Evolutionary conservation across 2,888 invertebrate genomes (phyloP).

Genomic region (Apamea crenata): DNA sequence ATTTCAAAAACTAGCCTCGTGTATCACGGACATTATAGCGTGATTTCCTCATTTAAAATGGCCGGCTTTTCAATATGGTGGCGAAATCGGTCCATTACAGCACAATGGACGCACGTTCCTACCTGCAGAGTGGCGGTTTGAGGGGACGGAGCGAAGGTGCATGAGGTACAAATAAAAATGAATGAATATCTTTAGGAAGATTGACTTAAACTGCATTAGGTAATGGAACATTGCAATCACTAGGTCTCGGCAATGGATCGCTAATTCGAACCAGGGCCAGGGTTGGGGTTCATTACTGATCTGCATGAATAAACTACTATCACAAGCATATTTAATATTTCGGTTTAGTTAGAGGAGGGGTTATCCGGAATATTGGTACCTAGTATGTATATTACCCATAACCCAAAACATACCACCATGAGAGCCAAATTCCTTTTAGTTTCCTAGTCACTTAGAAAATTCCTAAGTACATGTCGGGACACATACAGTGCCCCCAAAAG

Average conservation of each 20-base stretch:
- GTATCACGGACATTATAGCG: background rate
- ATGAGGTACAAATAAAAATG: background rate
- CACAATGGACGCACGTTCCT: constrained; percentile 45
- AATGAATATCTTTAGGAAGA: too few species aligned
- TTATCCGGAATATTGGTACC: background rate
- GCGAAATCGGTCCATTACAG: constrained; percentile 49
- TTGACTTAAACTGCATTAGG: background rate
- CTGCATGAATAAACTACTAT: background rate
- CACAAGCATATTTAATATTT: background rate
- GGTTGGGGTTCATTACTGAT: background rate
- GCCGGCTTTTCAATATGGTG: constrained; percentile 46
- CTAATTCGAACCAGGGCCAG: background rate
- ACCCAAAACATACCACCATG: background rate
- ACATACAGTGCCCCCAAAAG: too few species aligned
- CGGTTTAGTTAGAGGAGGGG: background rate
- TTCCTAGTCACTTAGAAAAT: background rate
- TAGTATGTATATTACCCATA: too few species aligned
- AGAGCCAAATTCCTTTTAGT: background rate
- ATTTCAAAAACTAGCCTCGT: background rate
- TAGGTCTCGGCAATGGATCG: background rate
- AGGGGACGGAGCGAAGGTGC: constrained; percentile 7
- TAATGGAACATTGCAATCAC: background rate
- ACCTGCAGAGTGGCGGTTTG: constrained; percentile 17
- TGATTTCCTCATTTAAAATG: constrained; percentile 38
- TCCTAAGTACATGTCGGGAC: too few species aligned